Conservation (phyloP, 2,888 invertebrate genomes). For the Rapana venosa region DNA sequence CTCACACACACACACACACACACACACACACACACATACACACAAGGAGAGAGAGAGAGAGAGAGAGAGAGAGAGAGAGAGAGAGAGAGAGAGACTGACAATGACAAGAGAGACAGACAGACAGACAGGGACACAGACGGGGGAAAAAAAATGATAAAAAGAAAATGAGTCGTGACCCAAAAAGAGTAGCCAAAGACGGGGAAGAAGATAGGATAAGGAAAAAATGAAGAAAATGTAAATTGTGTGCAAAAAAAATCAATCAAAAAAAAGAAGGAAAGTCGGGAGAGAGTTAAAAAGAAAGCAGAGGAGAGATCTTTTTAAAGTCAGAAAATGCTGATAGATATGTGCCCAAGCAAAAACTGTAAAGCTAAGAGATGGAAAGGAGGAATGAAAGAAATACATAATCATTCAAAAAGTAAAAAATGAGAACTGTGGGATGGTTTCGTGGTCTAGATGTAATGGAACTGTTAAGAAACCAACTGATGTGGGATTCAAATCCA, state of each 20-base stretch:
- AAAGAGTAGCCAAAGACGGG: neutral
- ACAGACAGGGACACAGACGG: neutral
- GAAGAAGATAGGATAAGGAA: neutral
- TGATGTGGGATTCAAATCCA: too few species aligned
- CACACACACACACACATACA: neutral
- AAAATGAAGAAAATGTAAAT: too few species aligned
- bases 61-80: neutral
- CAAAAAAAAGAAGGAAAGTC: neutral
- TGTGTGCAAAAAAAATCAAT: neutral
- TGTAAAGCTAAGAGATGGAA: too few species aligned
- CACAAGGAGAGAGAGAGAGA: neutral
- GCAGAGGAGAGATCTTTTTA: too few species aligned
- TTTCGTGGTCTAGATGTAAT: too few species aligned
- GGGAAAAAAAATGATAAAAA: neutral
- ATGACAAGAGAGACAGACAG: neutral
- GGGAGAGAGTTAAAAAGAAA: neutral
- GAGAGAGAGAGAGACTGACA: neutral
- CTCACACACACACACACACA: slow-evolving; percentile 8
- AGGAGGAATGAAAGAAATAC: neutral
- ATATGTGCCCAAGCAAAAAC: too few species aligned
- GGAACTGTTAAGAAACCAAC: too few species aligned
- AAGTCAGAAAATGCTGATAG: too few species aligned
- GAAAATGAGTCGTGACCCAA: neutral
- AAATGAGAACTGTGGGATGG: neutral
- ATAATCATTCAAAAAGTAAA: neutral